Evolutionary conservation across 2,888 invertebrate species (phyloP).

Genomic region (Pollenia griseotomentosa): DNA sequence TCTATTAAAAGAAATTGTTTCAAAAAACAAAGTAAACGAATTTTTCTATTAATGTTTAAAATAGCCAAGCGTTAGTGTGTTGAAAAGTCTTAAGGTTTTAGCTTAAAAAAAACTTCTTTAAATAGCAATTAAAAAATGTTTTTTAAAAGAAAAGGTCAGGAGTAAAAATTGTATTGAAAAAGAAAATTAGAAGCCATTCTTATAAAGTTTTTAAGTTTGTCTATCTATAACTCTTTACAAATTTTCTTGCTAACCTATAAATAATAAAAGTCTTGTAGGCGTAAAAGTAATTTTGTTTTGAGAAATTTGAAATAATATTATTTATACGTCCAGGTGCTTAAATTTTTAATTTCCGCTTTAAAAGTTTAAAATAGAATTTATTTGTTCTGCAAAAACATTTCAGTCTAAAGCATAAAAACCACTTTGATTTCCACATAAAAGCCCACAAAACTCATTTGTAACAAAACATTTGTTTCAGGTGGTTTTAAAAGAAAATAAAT

Average conservation of each 20-base stretch:
- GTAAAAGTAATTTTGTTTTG: background rate
- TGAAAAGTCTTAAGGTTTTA: too few relatives aligned
- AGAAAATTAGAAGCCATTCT: too few relatives aligned
- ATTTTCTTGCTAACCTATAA: too few relatives aligned
- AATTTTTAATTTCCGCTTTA: background rate
- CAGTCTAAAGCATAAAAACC: conserved; percentile 3
- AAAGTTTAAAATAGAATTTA: background rate
- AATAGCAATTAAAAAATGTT: background rate
- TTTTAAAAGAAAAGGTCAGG: background rate
- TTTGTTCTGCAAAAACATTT: background rate
- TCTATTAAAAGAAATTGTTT: too few relatives aligned
- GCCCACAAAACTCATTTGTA: conserved; percentile 22
- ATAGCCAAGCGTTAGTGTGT: too few relatives aligned
- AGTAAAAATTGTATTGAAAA: too few relatives aligned
- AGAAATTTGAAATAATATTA: conserved; percentile 2
- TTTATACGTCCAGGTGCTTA: conserved; percentile 32
- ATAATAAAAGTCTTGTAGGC: background rate
- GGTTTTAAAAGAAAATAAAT: background rate
- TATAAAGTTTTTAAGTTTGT: too few relatives aligned
- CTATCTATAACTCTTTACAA: too few relatives aligned
- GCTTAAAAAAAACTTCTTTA: too few relatives aligned
- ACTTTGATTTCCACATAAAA: background rate
- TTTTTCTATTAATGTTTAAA: too few relatives aligned
- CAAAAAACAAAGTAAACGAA: too few relatives aligned
- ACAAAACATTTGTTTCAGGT: background rate